phyloP scores from a whole-genome alignment of 1,140 invertebrate genomes.

The Lamellibrachia luymesi region DNA sequence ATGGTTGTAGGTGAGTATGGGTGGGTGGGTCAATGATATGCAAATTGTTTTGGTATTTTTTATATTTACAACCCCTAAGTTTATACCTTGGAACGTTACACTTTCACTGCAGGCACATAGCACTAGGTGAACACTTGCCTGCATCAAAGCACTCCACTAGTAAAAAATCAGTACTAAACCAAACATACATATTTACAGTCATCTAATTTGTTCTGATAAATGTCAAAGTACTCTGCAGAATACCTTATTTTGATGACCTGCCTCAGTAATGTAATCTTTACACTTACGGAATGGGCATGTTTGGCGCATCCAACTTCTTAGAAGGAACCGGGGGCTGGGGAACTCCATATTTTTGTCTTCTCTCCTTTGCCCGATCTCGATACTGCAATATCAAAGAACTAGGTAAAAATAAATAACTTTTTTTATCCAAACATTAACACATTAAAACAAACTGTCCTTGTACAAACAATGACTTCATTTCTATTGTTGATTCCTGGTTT shows the following conservation, averaged over 20 bases:
- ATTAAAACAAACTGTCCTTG: background rate
- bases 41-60: no score
- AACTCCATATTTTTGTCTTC: slow-evolving; percentile 90
- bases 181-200: no score
- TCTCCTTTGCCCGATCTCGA: slow-evolving; percentile 92
- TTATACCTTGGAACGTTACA: no score
- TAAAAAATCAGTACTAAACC: no score
- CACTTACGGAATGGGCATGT: slow-evolving; percentile 11
- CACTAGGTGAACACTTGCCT: no score
- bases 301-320: slow-evolving; percentile 28
- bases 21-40: no score
- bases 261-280: background rate
- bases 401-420: background rate
- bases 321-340: slow-evolving; percentile 67
- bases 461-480: background rate
- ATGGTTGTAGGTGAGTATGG: no score
- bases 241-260: background rate
- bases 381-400: slow-evolving; percentile 58
- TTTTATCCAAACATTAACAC: background rate
- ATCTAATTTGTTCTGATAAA: no score
- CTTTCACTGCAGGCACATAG: background rate
- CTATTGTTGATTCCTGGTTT: background rate
- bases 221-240: background rate
- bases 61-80: no score
- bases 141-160: background rate